A percentile compares a stretch with the other conserved stretches of the same genome.
Evolutionary conservation across 2,113 vertebrate species (phyloP).

Genomic region (Phalacrocorax aristotelis): DNA sequence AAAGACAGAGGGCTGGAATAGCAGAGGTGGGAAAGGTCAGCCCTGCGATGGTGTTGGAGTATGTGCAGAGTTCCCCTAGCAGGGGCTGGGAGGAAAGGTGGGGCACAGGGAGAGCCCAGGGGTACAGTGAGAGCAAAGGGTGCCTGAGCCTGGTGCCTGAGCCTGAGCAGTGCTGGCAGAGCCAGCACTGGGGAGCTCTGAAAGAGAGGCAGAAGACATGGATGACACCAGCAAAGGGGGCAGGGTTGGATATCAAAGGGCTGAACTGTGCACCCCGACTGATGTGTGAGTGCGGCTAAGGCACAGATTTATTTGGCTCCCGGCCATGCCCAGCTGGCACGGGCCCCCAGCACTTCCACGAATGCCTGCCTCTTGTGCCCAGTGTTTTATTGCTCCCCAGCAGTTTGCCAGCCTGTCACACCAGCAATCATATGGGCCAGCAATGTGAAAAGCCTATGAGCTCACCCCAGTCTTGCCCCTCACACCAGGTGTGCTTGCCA

Average conservation of each 20-base stretch:
- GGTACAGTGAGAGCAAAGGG: neutral
- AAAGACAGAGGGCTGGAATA: neutral
- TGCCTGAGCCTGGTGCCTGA: neutral
- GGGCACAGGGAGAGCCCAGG: neutral
- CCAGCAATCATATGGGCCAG: neutral
- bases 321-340: neutral
- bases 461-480: neutral
- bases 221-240: neutral
- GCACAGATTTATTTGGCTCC: neutral
- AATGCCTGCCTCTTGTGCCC: neutral
- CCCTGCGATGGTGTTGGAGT: neutral
- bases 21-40: neutral
- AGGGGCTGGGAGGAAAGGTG: neutral
- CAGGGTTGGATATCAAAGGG: neutral
- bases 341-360: neutral
- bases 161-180: neutral
- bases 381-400: neutral
- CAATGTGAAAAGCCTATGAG: neutral
- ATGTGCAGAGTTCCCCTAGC: neutral
- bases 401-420: neutral
- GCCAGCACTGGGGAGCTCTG: neutral
- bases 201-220: neutral
- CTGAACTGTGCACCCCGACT: neutral
- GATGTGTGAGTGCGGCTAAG: neutral
- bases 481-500: neutral